A percentile compares a stretch with the other conserved stretches of the same genome.
Evolutionary conservation across 1,140 invertebrate genomes (phyloP).

Genomic region (Scaptomyza montana): DNA sequence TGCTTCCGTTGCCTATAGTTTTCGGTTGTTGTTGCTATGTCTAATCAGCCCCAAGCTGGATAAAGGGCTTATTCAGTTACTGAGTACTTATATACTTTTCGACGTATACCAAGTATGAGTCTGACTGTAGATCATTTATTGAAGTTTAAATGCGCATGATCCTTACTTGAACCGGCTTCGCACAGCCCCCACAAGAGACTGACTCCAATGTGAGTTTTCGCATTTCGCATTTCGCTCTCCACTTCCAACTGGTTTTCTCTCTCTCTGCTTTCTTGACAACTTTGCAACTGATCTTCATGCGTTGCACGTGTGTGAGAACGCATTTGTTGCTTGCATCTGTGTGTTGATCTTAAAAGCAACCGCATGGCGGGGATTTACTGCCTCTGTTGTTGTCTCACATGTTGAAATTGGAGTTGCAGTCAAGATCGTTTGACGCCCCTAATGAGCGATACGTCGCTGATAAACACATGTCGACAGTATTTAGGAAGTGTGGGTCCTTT

Average conservation of each 20-base stretch:
- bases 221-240: slow-evolving; percentile 33
- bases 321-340: background rate
- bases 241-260: slow-evolving; percentile 59
- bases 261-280: slow-evolving; percentile 4
- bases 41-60: slow-evolving; percentile 40
- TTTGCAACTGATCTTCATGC: slow-evolving; percentile 57
- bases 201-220: slow-evolving; percentile 15
- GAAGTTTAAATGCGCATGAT: slow-evolving; percentile 12
- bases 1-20: slow-evolving; percentile 34
- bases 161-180: slow-evolving; percentile 53
- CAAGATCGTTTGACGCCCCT: slow-evolving; percentile 55
- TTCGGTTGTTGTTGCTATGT: background rate
- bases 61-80: slow-evolving; percentile 27
- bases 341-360: slow-evolving; percentile 14
- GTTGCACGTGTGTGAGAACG: slow-evolving; percentile 53
- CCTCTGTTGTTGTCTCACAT: slow-evolving; percentile 41
- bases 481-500: slow-evolving; percentile 31
- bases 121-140: slow-evolving; percentile 7
- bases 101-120: background rate
- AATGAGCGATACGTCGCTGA: slow-evolving; percentile 45
- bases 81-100: background rate
- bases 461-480: slow-evolving; percentile 64
- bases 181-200: slow-evolving; percentile 50
- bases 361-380: slow-evolving; percentile 52
- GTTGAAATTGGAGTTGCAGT: slow-evolving; percentile 35